Conservation (phyloP, 2,797 vertebrate genomes). For the Gobionotothen gibberifrons region DNA sequence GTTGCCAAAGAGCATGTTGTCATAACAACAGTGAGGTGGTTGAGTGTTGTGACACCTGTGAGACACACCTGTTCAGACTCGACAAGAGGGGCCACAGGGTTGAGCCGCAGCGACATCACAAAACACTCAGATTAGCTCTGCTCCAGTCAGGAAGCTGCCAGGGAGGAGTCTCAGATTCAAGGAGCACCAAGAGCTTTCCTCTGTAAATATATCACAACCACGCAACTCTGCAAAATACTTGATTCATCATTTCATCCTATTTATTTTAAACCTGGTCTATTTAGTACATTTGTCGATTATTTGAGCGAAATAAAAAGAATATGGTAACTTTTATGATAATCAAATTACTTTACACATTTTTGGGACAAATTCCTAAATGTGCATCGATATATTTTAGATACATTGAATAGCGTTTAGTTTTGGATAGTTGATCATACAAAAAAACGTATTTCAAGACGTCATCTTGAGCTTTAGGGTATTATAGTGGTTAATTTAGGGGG, state of each 20-base stretch:
- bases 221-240: neutral
- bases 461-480: neutral
- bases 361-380: neutral
- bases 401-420: neutral
- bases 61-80: slow-evolving; percentile 63
- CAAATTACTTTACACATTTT: accelerated
- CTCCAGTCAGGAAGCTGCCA: neutral
- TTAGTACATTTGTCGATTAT: neutral
- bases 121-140: slow-evolving; percentile 25
- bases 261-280: neutral
- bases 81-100: slow-evolving; percentile 24
- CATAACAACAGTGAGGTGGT: slow-evolving; percentile 17
- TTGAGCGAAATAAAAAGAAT: neutral
- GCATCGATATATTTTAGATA: neutral
- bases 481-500: no score
- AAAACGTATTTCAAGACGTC: neutral
- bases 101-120: slow-evolving; percentile 13
- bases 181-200: neutral
- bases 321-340: neutral
- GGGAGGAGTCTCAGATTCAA: neutral
- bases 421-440: neutral
- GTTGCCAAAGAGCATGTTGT: slow-evolving; percentile 30
- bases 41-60: slow-evolving; percentile 54
- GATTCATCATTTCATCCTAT: neutral
- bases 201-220: neutral